Base-by-base conservation (phyloP, 1,140 invertebrate genomes). In the Drosophila mayri region DNA sequence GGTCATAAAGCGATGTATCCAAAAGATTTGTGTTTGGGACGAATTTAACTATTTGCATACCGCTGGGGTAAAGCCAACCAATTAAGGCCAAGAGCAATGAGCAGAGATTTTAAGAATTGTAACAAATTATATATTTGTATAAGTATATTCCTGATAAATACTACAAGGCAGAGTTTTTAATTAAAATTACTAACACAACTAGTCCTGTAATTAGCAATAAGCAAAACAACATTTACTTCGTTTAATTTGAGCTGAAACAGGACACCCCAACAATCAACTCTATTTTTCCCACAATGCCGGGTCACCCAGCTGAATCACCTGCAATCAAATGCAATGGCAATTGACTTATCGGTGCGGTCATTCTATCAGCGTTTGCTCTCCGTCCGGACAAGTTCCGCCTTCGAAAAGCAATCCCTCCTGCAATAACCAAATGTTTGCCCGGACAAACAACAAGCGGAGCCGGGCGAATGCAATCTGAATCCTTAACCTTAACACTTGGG, bases 301-400 rank as follows among this genome's bases (percentile, higher is more conserved):
- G 14, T 7, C 60, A 38, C 18, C 59, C 8, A 16, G 10, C 35
- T 40, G 49, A 59, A 59, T 67, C 44, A 81, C 62, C 66, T 79
- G 79, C 79, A 86, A 87, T 79, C 79, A 72, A 63, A 79, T 72
- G 59, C 76, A 71, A 79, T 87, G 76, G 54, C 83, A 86, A 86
- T 87, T 86, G 83, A 88, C 83, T 88, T 87, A 83, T 88, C 83
- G 74, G 37, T 87, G 84, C 76, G 84, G 83, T 87, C 82, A 81
- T 74, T 52, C 60, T 6, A 75, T 65, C 60, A 65, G 46, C 60
- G 71, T 76, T 75, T 62, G 63, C 50, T 25, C 18, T 46, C 73
- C 58, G 65, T 35, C 30, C 35, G 30, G 20, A 47, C n/a, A 50
- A 62, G 28, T 54, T 67, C 18, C 66, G 30, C 46, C 32, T 32